A percentile compares a stretch with the other conserved stretches of the same genome.
These are phyloP conservation scores for Tuberolachnus salignus DNA, from an alignment of 2,888 invertebrate genomes.

Conservation along the genomic window DNA sequence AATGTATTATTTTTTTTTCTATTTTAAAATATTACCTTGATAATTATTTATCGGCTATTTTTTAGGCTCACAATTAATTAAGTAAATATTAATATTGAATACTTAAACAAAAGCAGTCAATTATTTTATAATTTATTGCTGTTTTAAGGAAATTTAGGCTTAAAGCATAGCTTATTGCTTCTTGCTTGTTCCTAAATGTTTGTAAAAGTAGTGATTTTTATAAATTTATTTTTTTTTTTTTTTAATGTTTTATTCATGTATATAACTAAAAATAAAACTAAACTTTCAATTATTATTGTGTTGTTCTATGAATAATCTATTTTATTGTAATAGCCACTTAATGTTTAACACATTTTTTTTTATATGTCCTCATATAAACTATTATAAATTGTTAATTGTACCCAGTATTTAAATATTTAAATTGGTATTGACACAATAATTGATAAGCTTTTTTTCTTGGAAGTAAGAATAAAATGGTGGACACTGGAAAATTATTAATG, in stretches of 20 bases:
- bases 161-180: conserved; percentile 39
- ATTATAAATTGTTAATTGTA: no score
- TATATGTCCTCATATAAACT: no score
- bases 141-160: conserved; percentile 39
- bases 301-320: not conserved
- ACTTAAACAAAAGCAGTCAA: conserved; percentile 30
- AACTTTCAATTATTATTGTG: conserved; percentile 4
- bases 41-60: conserved; percentile 36
- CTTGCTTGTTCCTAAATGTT: conserved; percentile 48
- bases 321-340: not conserved
- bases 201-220: conserved; percentile 51
- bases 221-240: conserved; percentile 36
- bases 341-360: no score
- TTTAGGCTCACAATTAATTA: conserved; percentile 34
- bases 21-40: conserved; percentile 17
- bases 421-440: no score
- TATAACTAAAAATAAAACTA: conserved; percentile 39
- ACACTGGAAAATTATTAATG: no score
- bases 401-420: no score
- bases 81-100: conserved; percentile 29
- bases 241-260: conserved; percentile 26
- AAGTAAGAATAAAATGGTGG: no score
- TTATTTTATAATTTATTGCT: conserved; percentile 36
- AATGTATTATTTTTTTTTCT: conserved; percentile 46
- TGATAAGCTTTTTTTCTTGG: no score